phyloP scores from a whole-genome alignment of 1,140 invertebrate genomes.

The Orussus abietinus region DNA sequence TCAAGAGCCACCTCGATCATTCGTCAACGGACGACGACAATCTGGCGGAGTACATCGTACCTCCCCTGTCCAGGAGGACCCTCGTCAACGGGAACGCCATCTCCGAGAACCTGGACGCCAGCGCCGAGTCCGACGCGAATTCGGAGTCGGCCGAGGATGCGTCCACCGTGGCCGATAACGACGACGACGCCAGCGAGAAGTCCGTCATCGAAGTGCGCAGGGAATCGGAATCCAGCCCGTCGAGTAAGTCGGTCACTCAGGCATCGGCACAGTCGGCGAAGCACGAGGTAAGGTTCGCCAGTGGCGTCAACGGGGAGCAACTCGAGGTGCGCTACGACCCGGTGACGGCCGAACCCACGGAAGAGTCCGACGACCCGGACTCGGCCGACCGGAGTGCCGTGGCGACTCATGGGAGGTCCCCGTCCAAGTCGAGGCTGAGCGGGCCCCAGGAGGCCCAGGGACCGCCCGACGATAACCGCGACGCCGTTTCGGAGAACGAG shows the following conservation, averaged over 20 bases:
- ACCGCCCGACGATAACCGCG: not conserved
- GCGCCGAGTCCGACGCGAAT: conserved; percentile 26
- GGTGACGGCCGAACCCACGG: not conserved
- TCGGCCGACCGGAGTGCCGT: not conserved
- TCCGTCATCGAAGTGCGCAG: conserved; percentile 28
- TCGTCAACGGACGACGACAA: conserved; percentile 21
- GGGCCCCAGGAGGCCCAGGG: too few relatives aligned
- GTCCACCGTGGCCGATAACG: conserved; percentile 25
- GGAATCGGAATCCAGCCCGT: too few relatives aligned
- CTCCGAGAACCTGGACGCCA: conserved; percentile 23
- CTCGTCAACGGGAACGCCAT: conserved; percentile 33
- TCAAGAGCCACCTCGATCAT: conserved; percentile 24
- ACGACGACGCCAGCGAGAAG: conserved; percentile 24
- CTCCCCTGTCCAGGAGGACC: conserved; percentile 25
- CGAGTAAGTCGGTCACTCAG: too few relatives aligned
- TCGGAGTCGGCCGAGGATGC: conserved; percentile 29
- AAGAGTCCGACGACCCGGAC: conserved; percentile 3
- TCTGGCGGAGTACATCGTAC: conserved; percentile 28
- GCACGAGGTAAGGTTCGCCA: conserved; percentile 30
- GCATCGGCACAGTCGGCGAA: too few relatives aligned
- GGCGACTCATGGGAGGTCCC: too few relatives aligned
- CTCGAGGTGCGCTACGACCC: conserved; percentile 17
- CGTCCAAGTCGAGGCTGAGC: too few relatives aligned
- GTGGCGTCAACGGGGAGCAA: conserved; percentile 18
- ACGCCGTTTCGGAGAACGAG: conserved; percentile 1